Conservation (phyloP, 2,888 invertebrate species). For the Tetragonisca angustula region DNA sequence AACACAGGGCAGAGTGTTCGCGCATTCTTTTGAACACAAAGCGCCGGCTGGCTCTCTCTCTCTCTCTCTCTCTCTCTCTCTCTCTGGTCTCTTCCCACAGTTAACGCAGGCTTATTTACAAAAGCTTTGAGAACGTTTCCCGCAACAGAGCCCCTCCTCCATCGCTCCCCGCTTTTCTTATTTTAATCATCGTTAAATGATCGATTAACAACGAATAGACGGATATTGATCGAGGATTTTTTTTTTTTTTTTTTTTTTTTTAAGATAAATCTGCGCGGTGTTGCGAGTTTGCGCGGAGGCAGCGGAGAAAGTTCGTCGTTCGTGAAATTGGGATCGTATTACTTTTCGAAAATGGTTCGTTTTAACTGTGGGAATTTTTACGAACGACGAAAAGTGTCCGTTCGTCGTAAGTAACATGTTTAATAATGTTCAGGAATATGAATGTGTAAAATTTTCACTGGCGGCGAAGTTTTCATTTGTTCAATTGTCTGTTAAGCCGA, state of each 20-base stretch:
- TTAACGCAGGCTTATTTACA: slow-evolving; percentile 38
- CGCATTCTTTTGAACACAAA: slow-evolving; percentile 47
- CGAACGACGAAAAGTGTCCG: too few species aligned
- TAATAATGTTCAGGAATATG: too few species aligned
- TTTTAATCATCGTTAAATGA: background rate
- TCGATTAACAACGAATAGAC: background rate
- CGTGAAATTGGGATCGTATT: background rate
- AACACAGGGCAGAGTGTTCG: background rate
- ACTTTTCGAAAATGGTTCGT: background rate
- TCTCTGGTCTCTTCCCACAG: background rate
- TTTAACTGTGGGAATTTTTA: background rate
- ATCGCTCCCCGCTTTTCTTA: background rate
- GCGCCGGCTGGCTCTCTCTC: background rate
- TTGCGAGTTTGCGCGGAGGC: background rate
- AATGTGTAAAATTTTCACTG: too few species aligned
- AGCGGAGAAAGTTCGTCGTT: background rate
- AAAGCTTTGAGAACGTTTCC: slow-evolving; percentile 5
- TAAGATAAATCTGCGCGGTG: background rate
- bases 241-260: too few species aligned
- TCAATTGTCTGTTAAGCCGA: background rate
- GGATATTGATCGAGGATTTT: background rate
- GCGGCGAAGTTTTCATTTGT: too few species aligned
- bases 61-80: background rate
- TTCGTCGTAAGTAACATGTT: too few species aligned
- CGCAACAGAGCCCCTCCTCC: too few species aligned